Evolutionary conservation across 2,797 vertebrate genomes (phyloP).

Genomic region (Notamacropus eugenii): DNA sequence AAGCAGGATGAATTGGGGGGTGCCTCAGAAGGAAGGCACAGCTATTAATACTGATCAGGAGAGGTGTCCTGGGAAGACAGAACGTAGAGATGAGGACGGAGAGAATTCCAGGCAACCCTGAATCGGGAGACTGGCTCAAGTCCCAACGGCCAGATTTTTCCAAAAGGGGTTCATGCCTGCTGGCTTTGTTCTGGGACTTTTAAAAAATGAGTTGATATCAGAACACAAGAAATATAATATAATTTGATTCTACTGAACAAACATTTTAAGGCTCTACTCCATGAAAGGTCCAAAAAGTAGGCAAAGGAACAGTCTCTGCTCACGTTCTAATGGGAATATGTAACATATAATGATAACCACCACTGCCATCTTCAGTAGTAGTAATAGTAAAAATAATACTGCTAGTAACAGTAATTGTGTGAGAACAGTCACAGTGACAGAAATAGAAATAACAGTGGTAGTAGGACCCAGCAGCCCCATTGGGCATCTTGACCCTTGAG

Average conservation of each 20-base stretch:
- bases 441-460: neutral
- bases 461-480: neutral
- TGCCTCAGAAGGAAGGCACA: neutral
- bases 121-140: neutral
- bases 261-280: neutral
- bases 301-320: neutral
- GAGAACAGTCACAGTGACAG: neutral
- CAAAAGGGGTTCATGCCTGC: neutral
- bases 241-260: neutral
- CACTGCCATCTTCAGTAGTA: neutral
- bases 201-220: neutral
- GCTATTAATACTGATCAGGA: neutral
- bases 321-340: rapidly evolving
- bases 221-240: neutral
- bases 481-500: neutral
- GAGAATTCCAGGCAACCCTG: neutral
- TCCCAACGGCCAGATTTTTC: neutral
- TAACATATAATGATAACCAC: neutral
- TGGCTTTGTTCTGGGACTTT: neutral
- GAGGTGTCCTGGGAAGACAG: neutral
- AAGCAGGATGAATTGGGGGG: neutral
- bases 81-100: neutral
- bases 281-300: neutral
- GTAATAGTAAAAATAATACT: neutral
- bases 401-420: neutral